Base-by-base conservation (phyloP, 2,888 invertebrate genomes). In the Aspidiotus rigidus region DNA sequence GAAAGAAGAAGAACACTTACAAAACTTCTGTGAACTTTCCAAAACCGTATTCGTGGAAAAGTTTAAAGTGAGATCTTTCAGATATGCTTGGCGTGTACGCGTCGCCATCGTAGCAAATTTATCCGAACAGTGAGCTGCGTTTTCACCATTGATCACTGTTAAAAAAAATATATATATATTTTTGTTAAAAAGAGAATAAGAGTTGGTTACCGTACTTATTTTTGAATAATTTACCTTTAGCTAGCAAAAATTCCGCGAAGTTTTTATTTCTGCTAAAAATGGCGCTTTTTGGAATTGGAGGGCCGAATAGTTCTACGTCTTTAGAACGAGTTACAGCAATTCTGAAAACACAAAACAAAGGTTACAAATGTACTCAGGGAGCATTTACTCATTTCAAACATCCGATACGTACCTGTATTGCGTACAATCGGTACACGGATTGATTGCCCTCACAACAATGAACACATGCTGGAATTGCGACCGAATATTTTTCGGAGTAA, bases 401-500 rank as follows among this genome's bases (percentile, higher is more conserved):
- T 28, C 28, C 8, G 44, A 44, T 17, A 69, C 76, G 73, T 75
- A 84, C 84, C 89, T 89, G 80, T 96, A 96, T 76, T 89, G 88
- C 0, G 93, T 92, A 77, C 90, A 89, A 72, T 93, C 93, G 7
- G 93, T 86, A 79, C 93, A 93, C 5, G 95, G 94, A 79, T 93
- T 91, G 70, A 90, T 84, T 7, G 87, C 93, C 75, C 89, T 83
- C 9, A 97, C 90, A 66, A 97, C 86, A 74, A 97, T 89, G 79
- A 97, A 97, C 44, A 97, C 96, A 79, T 97, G 97, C 79, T 97
- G 97, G 80, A 97, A 97, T 79, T 97, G 96, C 62, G 95, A 96
- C 70, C 96, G 86, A 75, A 97, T 94, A 75, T 91, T 90, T 76
- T 90, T 87, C 66, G 97, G 95, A 70, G 93, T 93, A 79, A 97